Percentiles rank a stretch among this genome's conserved stretches.
phyloP scores from a whole-genome alignment of 2,797 vertebrate genomes.

The Coccyzus lansbergi region DNA sequence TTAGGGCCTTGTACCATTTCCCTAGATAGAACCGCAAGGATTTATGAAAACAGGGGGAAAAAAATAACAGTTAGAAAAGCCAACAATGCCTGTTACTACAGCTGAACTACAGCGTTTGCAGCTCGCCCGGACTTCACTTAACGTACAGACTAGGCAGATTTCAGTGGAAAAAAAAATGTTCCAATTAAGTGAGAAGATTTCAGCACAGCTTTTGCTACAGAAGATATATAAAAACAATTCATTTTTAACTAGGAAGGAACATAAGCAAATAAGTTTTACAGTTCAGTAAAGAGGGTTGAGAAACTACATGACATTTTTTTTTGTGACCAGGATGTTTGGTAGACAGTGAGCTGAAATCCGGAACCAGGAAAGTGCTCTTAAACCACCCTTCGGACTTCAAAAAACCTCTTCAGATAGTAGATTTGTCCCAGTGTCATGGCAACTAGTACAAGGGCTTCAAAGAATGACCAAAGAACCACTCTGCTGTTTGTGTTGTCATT shows the following conservation, averaged over 20 bases:
- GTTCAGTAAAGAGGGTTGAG: slow-evolving; percentile 75
- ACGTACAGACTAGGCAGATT: slow-evolving; percentile 60
- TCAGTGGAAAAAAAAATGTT: slow-evolving; percentile 45
- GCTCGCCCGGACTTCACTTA: slow-evolving; percentile 50
- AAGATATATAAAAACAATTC: slow-evolving; percentile 66
- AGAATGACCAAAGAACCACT: slow-evolving; percentile 99
- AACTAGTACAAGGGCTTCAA: slow-evolving; percentile 97
- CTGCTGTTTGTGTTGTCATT: slow-evolving; percentile 99
- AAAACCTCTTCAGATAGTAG: slow-evolving; percentile 99
- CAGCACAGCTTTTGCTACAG: slow-evolving; percentile 67
- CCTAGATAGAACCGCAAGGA: slow-evolving; percentile 47
- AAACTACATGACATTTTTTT: slow-evolving; percentile 76
- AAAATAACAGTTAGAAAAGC: not conserved
- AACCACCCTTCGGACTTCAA: slow-evolving; percentile 98
- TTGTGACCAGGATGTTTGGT: slow-evolving; percentile 78
- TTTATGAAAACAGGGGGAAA: not conserved
- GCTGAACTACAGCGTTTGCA: slow-evolving; percentile 44
- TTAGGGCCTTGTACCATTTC: slow-evolving; percentile 47
- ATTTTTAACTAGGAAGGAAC: slow-evolving; percentile 72
- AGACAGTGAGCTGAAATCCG: slow-evolving; percentile 74
- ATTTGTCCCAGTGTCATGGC: slow-evolving; percentile 99
- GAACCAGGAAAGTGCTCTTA: slow-evolving; percentile 77
- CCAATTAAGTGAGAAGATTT: slow-evolving; percentile 66
- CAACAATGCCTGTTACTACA: slow-evolving; percentile 11
- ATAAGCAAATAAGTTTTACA: slow-evolving; percentile 68